Base-by-base conservation (phyloP, 2,797 vertebrate species). In the Semotilus atromaculatus region DNA sequence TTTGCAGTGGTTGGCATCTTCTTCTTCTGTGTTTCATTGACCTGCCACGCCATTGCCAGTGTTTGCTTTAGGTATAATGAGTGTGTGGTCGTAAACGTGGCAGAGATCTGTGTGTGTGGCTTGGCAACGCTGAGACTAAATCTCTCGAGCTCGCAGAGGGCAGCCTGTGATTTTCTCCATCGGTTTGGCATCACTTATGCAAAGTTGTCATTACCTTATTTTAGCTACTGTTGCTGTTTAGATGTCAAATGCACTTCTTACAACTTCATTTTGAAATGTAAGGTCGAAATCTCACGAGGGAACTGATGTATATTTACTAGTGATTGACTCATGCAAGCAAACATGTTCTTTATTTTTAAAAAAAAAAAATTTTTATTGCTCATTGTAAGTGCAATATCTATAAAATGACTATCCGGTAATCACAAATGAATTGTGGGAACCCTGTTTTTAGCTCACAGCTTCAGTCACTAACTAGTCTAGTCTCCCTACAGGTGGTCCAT, bases 81-180 rank as follows among this genome's bases (percentile, higher is more conserved):
- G 70, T 11, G 53, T 48, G 80, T n/a, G 55, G 38, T 34, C 1
- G 68, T 43, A 8, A 19, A 72, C 26, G 40, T 62, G 67, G 80
- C 67, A 81, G 48, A 58, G 67, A 72, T 72, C 18, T 0, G 48
- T 60, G 55, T 36, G 58, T 82, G 81, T 64, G 58, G 70, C 70
- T 74, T 74, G 81, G 55, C 55, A 73, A 11, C 26, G 43, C 58
- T 60, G 53, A 62, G 36, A 43, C 8, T 19, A 29, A 51, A 68
- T 1, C 29, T 81, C 34, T 29, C 14, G 31, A 31, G 45, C 71
- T 73, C 5, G 18, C 5, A 7, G 31, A 23, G 38, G 26, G 5
- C 40, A 73, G 71, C 16, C 58, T 82, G 81, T 83, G 71, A 75
- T 83, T 83, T 83, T 66, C 43, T 66, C 40, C 21, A 13, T 13